A percentile compares a stretch with the other conserved stretches of the same genome.
Conservation (phyloP, 2,888 invertebrate genomes). For the Drosophila nigritarsus region DNA sequence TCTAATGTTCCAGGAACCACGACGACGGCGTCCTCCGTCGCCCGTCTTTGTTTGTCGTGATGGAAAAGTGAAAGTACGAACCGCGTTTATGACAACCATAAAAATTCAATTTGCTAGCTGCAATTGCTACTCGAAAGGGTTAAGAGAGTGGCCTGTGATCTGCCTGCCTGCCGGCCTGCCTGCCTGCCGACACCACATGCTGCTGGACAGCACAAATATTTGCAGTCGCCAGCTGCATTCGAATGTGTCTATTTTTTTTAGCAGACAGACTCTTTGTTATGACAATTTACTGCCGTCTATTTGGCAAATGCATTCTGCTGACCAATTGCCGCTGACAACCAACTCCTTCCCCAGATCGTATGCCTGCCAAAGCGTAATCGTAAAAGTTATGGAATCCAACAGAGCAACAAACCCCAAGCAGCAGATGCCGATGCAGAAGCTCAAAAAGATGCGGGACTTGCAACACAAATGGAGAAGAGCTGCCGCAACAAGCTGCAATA, state of each 20-base stretch:
- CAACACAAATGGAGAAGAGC: not conserved
- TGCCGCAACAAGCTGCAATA: conserved; percentile 26
- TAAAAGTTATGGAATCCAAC: conserved; percentile 53
- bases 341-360: not conserved
- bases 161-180: conserved; percentile 23
- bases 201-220: conserved; percentile 69
- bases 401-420: conserved; percentile 54
- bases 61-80: conserved; percentile 72
- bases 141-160: conserved; percentile 36
- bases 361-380: conserved; percentile 30
- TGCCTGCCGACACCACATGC: conserved; percentile 65
- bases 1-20: conserved; percentile 61
- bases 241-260: conserved; percentile 4
- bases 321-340: conserved; percentile 31
- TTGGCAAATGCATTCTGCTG: conserved; percentile 33
- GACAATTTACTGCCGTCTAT: conserved; percentile 52
- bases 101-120: conserved; percentile 70
- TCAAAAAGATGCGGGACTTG: not conserved
- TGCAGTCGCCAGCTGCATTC: conserved; percentile 57
- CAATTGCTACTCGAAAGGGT: conserved; percentile 61
- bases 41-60: conserved; percentile 12
- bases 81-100: conserved; percentile 75
- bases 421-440: conserved; percentile 30
- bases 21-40: conserved; percentile 7
- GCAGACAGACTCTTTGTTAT: conserved; percentile 45